A percentile compares a stretch with the other conserved stretches of the same genome.
These are phyloP conservation scores for Drosophila tristis DNA, from an alignment of 1,140 invertebrate species.

Conservation along the genomic window DNA sequence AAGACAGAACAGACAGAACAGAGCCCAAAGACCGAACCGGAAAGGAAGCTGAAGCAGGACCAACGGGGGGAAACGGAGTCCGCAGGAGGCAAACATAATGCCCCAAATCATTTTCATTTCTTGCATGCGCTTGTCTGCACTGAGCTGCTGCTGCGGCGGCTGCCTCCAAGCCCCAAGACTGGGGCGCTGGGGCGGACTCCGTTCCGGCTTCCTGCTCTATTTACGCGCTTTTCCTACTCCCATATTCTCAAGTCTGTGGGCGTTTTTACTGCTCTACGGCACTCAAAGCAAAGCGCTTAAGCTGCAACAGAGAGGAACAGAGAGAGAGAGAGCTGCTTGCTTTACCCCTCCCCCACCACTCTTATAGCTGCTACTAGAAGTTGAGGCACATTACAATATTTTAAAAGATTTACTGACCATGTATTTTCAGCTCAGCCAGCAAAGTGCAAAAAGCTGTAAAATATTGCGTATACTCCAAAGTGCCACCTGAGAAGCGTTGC, in stretches of 20 bases:
- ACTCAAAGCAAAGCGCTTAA: conserved; percentile 72
- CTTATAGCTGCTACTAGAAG: neutral
- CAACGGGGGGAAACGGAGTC: conserved; percentile 7
- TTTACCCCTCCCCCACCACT: neutral
- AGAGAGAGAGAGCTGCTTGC: conserved; percentile 17
- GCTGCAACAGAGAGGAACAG: conserved; percentile 9
- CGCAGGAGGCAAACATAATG: conserved; percentile 57
- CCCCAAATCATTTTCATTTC: conserved; percentile 81
- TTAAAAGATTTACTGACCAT: conserved; percentile 81
- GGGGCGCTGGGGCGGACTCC: conserved; percentile 10
- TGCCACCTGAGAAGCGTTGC: conserved; percentile 55
- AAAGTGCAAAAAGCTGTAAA: conserved; percentile 79
- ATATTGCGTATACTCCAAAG: conserved; percentile 69
- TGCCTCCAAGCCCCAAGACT: conserved; percentile 21
- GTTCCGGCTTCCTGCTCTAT: conserved; percentile 24
- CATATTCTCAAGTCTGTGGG: conserved; percentile 36
- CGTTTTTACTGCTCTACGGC: conserved; percentile 60
- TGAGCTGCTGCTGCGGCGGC: conserved; percentile 30
- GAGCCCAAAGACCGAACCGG: conserved; percentile 8
- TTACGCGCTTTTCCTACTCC: conserved; percentile 31
- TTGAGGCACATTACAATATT: conserved; percentile 71
- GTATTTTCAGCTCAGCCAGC: conserved; percentile 54
- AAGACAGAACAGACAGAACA: conserved; percentile 1
- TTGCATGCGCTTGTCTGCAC: conserved; percentile 61
- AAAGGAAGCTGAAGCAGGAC: conserved; percentile 12